phyloP scores from a whole-genome alignment of 2,113 vertebrate species.

The Bubalus kerabau region DNA sequence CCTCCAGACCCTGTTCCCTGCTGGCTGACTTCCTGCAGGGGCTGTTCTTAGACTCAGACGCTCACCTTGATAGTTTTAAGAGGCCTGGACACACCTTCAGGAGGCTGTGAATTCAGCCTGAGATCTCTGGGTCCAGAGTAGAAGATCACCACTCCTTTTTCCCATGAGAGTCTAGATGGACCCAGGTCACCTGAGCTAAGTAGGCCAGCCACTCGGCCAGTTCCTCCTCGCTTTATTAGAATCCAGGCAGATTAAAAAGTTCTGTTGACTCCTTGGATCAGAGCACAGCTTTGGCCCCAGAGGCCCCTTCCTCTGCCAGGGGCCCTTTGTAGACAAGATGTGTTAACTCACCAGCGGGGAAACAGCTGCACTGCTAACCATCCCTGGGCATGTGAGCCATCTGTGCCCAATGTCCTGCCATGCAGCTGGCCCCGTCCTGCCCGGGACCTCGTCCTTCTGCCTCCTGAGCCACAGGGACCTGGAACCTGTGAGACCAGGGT shows the following conservation, averaged over 20 bases:
- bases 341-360: not conserved
- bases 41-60: not conserved
- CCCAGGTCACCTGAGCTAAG: not conserved
- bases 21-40: no score
- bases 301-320: not conserved
- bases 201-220: not conserved
- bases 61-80: not conserved
- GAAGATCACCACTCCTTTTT: not conserved
- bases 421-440: rapidly evolving
- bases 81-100: not conserved
- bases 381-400: not conserved
- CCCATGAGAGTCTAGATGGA: not conserved
- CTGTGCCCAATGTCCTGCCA: not conserved
- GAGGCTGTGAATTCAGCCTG: not conserved
- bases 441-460: not conserved
- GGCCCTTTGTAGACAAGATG: not conserved
- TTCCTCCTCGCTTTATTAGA: not conserved
- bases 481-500: not conserved
- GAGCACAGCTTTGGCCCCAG: not conserved
- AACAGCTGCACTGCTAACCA: rapidly evolving
- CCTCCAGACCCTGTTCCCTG: not conserved
- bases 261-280: not conserved
- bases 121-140: not conserved
- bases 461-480: not conserved
- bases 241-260: not conserved